A percentile compares a stretch with the other conserved stretches of the same genome.
Conservation (phyloP, 2,797 vertebrate species). For the Odontamblyopus lacepedii region DNA sequence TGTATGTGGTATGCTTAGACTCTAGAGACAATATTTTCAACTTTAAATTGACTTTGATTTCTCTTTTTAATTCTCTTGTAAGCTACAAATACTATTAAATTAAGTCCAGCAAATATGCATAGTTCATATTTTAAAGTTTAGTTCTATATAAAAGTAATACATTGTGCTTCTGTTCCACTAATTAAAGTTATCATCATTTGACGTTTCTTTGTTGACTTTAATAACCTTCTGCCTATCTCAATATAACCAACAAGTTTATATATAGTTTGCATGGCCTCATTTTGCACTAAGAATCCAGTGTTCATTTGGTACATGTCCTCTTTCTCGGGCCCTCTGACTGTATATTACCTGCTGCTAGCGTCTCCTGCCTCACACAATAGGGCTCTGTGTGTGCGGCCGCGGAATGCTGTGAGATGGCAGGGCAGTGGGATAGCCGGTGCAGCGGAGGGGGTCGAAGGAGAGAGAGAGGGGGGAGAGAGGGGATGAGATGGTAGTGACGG, state of each 20-base stretch:
- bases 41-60: not conserved
- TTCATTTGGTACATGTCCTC: slow-evolving; percentile 52
- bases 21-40: not conserved
- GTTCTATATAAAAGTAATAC: not conserved
- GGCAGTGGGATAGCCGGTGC: slow-evolving; percentile 79
- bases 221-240: not conserved
- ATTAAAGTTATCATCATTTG: not conserved
- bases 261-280: slow-evolving; percentile 4
- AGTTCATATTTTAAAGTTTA: not conserved
- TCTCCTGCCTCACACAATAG: slow-evolving; percentile 78
- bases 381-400: slow-evolving; percentile 80
- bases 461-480: slow-evolving; percentile 72
- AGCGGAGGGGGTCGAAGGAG: slow-evolving; percentile 77
- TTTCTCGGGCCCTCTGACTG: slow-evolving; percentile 68
- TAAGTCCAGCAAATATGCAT: not conserved
- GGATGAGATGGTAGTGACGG: slow-evolving; percentile 66
- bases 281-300: slow-evolving; percentile 42
- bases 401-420: slow-evolving; percentile 84
- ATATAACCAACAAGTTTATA: not conserved
- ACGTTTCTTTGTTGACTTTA: not conserved
- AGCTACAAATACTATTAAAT: not conserved
- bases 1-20: too few relatives aligned
- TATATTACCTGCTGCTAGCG: slow-evolving; percentile 61
- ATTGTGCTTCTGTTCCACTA: not conserved
- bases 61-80: not conserved